These are phyloP conservation scores for Cosmorhoe ocellata DNA, from an alignment of 2,888 invertebrate species.

Conservation along the genomic window DNA sequence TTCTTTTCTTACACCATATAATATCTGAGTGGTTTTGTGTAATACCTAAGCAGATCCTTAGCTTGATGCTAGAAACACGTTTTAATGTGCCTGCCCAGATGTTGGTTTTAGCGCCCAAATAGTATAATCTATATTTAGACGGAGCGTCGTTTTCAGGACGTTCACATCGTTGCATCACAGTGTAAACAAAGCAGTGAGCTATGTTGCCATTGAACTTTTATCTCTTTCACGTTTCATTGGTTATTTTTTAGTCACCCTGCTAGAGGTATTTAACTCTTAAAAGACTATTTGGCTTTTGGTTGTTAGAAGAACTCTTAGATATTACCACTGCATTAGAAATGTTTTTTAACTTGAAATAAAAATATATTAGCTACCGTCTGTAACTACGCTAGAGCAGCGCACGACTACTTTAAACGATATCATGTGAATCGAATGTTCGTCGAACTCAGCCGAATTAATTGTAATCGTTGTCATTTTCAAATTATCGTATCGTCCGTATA, in stretches of 20 bases:
- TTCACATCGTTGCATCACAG: constrained; percentile 49
- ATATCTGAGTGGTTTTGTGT: no score
- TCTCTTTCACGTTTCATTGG: background rate
- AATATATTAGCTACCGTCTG: no score
- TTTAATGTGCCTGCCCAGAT: constrained; percentile 47
- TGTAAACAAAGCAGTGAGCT: constrained; percentile 17
- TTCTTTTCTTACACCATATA: no score
- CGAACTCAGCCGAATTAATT: no score
- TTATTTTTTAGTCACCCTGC: background rate
- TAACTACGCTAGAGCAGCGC: no score
- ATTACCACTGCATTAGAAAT: no score
- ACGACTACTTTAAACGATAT: no score
- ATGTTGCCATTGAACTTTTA: constrained; percentile 15
- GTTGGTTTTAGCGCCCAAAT: constrained; percentile 63
- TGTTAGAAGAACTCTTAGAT: no score
- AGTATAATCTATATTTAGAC: constrained; percentile 59
- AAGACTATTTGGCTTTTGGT: background rate
- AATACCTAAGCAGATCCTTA: constrained; percentile 8
- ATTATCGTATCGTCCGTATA: no score
- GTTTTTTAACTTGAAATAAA: no score
- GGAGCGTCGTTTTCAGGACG: constrained; percentile 51
- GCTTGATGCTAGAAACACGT: constrained; percentile 55
- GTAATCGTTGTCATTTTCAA: no score
- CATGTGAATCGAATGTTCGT: no score
- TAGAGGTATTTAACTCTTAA: background rate